Conservation (phyloP, 2,797 vertebrate genomes). For the Brachymystax lenok region DNA sequence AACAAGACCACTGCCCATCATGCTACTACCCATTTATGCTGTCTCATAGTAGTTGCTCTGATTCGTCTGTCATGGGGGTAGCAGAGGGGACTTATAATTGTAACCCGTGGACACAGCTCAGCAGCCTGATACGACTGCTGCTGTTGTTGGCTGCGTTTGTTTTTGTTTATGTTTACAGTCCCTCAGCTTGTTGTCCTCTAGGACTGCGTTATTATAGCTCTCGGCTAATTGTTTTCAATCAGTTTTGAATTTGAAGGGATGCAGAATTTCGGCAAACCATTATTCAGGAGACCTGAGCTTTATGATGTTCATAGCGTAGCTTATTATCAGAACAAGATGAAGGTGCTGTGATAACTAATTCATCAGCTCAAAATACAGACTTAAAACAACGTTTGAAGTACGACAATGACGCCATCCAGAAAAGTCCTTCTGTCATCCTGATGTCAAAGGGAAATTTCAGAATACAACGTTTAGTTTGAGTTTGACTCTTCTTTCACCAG, state of each 20-base stretch:
- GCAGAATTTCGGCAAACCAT: background rate
- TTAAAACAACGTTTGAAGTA: background rate
- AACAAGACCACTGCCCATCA: slow-evolving; percentile 24
- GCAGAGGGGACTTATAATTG: slow-evolving; percentile 11
- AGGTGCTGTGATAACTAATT: no score
- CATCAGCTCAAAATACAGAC: background rate
- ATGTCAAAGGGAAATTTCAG: no score
- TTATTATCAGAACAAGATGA: background rate
- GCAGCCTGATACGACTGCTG: background rate
- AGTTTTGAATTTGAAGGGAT: background rate
- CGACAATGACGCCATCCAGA: background rate
- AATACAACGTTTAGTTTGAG: background rate
- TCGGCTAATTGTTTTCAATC: background rate
- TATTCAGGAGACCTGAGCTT: background rate
- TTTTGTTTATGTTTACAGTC: slow-evolving; percentile 5
- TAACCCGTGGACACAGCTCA: background rate
- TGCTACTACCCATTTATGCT: slow-evolving; percentile 7
- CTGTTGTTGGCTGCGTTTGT: slow-evolving; percentile 6
- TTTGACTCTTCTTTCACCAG: background rate
- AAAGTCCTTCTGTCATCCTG: no score
- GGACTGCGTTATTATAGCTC: background rate
- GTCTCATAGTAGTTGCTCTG: background rate
- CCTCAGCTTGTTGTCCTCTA: background rate
- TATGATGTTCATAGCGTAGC: background rate
- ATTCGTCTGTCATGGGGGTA: slow-evolving; percentile 7